Percentiles rank a stretch among this genome's conserved stretches.
These are phyloP conservation scores for Odontamblyopus lacepedii DNA, from an alignment of 2,797 vertebrate genomes.

Conservation along the genomic window DNA sequence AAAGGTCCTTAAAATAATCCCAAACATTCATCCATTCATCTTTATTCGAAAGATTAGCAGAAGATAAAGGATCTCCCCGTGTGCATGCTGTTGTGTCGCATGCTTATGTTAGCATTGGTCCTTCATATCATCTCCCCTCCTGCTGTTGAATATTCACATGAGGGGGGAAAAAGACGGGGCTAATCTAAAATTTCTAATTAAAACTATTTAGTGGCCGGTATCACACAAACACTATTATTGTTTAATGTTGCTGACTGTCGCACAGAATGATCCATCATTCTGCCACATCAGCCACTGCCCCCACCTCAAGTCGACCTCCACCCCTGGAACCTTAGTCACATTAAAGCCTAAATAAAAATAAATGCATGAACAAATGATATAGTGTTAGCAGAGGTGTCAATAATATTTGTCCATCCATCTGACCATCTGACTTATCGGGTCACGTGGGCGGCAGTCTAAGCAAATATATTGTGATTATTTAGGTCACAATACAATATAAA, in stretches of 20 bases:
- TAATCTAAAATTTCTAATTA: slow-evolving; percentile 78
- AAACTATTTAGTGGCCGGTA: slow-evolving; percentile 74
- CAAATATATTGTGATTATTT: background rate
- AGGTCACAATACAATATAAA: background rate
- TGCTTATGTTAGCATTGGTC: slow-evolving; percentile 16
- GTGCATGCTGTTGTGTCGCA: slow-evolving; percentile 1
- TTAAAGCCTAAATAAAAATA: slow-evolving; percentile 71
- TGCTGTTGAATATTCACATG: slow-evolving; percentile 58
- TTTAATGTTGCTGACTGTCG: slow-evolving; percentile 84
- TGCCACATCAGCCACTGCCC: slow-evolving; percentile 53
- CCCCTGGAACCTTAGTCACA: slow-evolving; percentile 72
- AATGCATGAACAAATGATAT: slow-evolving; percentile 80
- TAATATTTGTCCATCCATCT: background rate
- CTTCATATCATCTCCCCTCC: slow-evolving; percentile 33
- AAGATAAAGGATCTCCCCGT: background rate
- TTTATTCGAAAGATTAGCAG: too few relatives aligned
- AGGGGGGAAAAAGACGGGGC: slow-evolving; percentile 49
- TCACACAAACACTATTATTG: slow-evolving; percentile 74
- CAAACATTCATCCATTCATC: too few relatives aligned
- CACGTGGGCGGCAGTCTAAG: too few relatives aligned
- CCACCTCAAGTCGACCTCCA: slow-evolving; percentile 43
- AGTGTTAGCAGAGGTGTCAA: slow-evolving; percentile 63
- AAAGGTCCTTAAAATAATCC: too few relatives aligned
- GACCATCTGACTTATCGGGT: too few relatives aligned
- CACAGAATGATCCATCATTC: slow-evolving; percentile 83